A percentile compares a stretch with the other conserved stretches of the same genome.
Evolutionary conservation across 1,140 invertebrate species (phyloP).

Genomic region (Fopius arisanus): DNA sequence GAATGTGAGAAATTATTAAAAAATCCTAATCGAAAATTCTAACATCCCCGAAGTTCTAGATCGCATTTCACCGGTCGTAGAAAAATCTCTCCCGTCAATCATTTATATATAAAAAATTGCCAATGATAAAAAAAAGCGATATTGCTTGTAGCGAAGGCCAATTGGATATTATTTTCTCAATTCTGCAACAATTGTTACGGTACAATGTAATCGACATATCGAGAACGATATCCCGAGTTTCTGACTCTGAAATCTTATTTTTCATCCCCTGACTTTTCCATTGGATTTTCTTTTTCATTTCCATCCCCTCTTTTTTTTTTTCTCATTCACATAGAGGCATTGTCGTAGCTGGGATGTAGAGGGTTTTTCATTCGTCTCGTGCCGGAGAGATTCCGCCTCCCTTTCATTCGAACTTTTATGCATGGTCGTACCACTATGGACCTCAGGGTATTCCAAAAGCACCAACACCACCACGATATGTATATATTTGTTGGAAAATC

Average conservation of each 20-base stretch:
- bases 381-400: background rate
- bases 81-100: too few relatives aligned
- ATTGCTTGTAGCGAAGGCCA: too few relatives aligned
- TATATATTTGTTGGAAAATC: constrained; percentile 18
- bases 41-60: too few relatives aligned
- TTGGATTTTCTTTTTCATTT: background rate
- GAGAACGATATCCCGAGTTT: background rate
- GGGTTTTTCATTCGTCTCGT: background rate
- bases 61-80: too few relatives aligned
- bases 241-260: background rate
- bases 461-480: background rate
- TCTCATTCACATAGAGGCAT: constrained; percentile 2
- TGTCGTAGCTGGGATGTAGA: background rate
- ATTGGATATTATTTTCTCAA: too few relatives aligned
- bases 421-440: constrained; percentile 11
- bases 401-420: constrained; percentile 21
- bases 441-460: constrained; percentile 15
- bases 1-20: too few relatives aligned
- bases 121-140: too few relatives aligned
- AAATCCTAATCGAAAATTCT: too few relatives aligned
- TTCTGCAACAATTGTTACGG: too few relatives aligned
- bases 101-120: too few relatives aligned
- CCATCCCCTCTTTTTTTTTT: background rate
- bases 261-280: background rate
- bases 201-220: too few relatives aligned